A percentile compares a stretch with the other conserved stretches of the same genome.
phyloP scores from a whole-genome alignment of 2,888 invertebrate genomes.

The Hybos culiciformis region DNA sequence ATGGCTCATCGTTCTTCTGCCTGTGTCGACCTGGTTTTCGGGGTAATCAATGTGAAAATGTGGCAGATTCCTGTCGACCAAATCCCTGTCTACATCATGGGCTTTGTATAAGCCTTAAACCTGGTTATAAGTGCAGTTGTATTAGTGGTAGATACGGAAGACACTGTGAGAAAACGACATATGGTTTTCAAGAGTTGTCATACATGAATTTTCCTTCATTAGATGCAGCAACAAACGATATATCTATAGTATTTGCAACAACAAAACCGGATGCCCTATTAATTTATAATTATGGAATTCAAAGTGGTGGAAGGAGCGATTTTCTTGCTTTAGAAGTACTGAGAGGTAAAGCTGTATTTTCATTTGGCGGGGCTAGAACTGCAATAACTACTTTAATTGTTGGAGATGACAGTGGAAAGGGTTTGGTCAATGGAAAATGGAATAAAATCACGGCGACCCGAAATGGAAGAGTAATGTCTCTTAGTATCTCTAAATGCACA shows the following conservation, averaged over 20 bases:
- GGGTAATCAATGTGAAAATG: slow-evolving; percentile 79
- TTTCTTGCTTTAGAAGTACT: slow-evolving; percentile 85
- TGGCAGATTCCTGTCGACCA: slow-evolving; percentile 79
- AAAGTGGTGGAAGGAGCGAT: slow-evolving; percentile 78
- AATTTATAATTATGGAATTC: slow-evolving; percentile 82
- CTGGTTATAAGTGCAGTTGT: slow-evolving; percentile 76
- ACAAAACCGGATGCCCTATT: slow-evolving; percentile 73
- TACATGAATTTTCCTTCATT: slow-evolving; percentile 79
- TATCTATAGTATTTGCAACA: slow-evolving; percentile 81
- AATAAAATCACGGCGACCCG: slow-evolving; percentile 82
- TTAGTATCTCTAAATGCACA: slow-evolving; percentile 66
- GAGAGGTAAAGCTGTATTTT: slow-evolving; percentile 71
- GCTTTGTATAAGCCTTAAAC: slow-evolving; percentile 73
- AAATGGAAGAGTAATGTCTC: slow-evolving; percentile 74
- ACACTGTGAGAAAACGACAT: slow-evolving; percentile 81
- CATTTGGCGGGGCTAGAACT: slow-evolving; percentile 78
- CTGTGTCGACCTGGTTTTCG: slow-evolving; percentile 82
- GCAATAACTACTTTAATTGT: slow-evolving; percentile 72
- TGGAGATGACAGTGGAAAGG: slow-evolving; percentile 27
- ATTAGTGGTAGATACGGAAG: slow-evolving; percentile 77
- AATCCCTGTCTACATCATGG: slow-evolving; percentile 90
- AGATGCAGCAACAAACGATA: slow-evolving; percentile 80
- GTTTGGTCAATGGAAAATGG: slow-evolving; percentile 76
- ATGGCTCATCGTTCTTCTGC: slow-evolving; percentile 81
- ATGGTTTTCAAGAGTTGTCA: slow-evolving; percentile 77